Base-by-base conservation (phyloP, 1,140 invertebrate genomes). In the Pachyrhynchus sulphureomaculatus region DNA sequence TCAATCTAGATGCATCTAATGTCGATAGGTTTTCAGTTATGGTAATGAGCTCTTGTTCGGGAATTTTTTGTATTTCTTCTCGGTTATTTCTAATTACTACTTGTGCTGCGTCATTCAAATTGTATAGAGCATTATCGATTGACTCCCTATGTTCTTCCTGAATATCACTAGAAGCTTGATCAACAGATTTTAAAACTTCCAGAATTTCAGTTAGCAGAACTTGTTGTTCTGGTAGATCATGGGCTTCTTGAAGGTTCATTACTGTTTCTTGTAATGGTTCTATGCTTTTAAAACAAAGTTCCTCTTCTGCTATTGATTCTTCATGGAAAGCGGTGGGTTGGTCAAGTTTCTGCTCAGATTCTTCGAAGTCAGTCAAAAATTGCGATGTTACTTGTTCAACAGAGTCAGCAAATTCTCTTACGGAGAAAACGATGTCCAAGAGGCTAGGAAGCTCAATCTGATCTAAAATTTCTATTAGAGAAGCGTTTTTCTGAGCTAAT, bases 351-450 rank as follows among this genome's bases (percentile, higher is more conserved):
- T 44, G 15, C 1, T 18, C n/a, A 21, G 9, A 15, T 20, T 32
- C 26, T 47, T 41, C 42, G 0, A 1, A 6, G 8, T 12, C 9
- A 5, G 12, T 24, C 3, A 29, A 6, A 23, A 55, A 55, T 44
- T 62, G 29, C 4, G 12, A 21, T 32, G 15, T 45, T 3, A 58
- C 49, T 29, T 52, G 54, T 12, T 51, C 33, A 1, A 67, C 53
- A 10, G 65, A 44, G 17, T 55, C 56, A 4, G 51, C 47, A 42
- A 67, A 67, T 37, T 61, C 61, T 20, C 45, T 41, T 17, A 67
- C 12, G 15, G 61, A 37, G 26, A 36, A 64, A 4, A 42, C 52
- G 13, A 67, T 64, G 12, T 63, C 56, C 26, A 49, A 56, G 1
- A 67, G 36, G 17, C 57, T 55, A 23, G 54, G 24, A 2, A 33